Evolutionary conservation across 2,888 invertebrate genomes (phyloP).

Genomic region (Trissonchulus latispiculum): DNA sequence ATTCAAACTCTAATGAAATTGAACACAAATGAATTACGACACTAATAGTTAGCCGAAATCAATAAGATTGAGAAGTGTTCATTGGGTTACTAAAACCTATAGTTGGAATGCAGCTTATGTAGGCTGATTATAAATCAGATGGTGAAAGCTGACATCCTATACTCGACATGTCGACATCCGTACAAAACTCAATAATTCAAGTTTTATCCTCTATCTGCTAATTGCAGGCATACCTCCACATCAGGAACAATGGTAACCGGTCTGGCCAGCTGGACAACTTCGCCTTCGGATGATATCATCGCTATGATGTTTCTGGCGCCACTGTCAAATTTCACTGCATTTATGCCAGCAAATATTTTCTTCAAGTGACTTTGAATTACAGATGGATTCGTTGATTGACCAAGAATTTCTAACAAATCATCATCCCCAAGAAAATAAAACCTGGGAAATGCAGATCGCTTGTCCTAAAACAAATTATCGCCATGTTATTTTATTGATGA

Average conservation of each 20-base stretch:
- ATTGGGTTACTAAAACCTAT: no score
- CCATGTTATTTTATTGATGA: no score
- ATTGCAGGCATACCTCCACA: constrained; percentile 62
- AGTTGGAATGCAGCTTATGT: neutral
- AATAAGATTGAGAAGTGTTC: no score
- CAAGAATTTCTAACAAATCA: constrained; percentile 85
- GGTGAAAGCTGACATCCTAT: no score
- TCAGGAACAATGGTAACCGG: constrained; percentile 62
- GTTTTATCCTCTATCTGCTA: no score
- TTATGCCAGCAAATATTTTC: constrained; percentile 85
- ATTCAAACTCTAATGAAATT: neutral
- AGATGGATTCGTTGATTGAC: constrained; percentile 74
- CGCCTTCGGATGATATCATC: constrained; percentile 65
- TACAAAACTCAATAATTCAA: no score
- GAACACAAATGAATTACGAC: no score
- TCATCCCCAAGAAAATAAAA: constrained; percentile 96
- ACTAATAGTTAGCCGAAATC: no score
- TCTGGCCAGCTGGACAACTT: constrained; percentile 59
- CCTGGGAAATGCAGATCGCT: constrained; percentile 81
- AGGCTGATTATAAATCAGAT: no score
- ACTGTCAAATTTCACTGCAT: constrained; percentile 59
- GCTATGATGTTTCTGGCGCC: constrained; percentile 55
- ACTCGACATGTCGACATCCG: no score
- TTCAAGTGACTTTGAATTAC: constrained; percentile 84
- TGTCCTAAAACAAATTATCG: constrained; percentile 74